phyloP scores from a whole-genome alignment of 2,888 invertebrate genomes.

The Perdita meconis region DNA sequence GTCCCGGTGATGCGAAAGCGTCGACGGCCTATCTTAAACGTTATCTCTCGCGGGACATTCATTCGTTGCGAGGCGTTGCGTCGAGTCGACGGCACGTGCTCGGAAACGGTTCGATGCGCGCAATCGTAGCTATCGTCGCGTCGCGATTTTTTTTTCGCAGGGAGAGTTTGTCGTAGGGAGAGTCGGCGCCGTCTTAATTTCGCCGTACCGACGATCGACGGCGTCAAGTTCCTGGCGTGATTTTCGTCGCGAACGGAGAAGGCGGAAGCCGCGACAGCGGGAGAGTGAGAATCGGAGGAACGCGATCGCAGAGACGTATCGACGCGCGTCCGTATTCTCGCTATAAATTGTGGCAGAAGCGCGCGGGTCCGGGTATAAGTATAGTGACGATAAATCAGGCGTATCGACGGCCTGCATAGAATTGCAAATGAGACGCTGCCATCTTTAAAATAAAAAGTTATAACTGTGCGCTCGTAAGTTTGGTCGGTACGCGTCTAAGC shows the following conservation, averaged over 20 bases:
- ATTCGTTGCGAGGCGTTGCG: slow-evolving; percentile 9
- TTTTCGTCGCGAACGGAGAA: background rate
- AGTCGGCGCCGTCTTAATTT: slow-evolving; percentile 15
- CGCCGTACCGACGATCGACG: background rate
- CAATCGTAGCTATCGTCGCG: slow-evolving; percentile 22
- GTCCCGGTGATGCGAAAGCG: no score
- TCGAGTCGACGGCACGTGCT: slow-evolving; percentile 11
- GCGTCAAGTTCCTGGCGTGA: background rate
- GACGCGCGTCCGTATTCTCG: slow-evolving; percentile 51
- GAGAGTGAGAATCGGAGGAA: background rate
- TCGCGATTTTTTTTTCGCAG: slow-evolving; percentile 16
- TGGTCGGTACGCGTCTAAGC: slow-evolving; percentile 53
- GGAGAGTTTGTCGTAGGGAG: no score
- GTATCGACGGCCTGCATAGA: slow-evolving; percentile 83
- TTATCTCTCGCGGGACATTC: background rate
- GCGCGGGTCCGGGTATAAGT: slow-evolving; percentile 71
- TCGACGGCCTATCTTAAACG: background rate
- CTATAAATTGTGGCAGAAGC: slow-evolving; percentile 75
- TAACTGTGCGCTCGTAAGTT: slow-evolving; percentile 68
- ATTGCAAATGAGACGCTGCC: slow-evolving; percentile 83
- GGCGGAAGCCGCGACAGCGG: background rate
- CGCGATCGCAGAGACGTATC: slow-evolving; percentile 3
- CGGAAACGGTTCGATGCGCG: background rate
- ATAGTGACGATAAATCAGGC: slow-evolving; percentile 83
- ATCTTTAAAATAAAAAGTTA: slow-evolving; percentile 83